Evolutionary conservation across 2,888 invertebrate species (phyloP).

Genomic region (Diogma glabrata): DNA sequence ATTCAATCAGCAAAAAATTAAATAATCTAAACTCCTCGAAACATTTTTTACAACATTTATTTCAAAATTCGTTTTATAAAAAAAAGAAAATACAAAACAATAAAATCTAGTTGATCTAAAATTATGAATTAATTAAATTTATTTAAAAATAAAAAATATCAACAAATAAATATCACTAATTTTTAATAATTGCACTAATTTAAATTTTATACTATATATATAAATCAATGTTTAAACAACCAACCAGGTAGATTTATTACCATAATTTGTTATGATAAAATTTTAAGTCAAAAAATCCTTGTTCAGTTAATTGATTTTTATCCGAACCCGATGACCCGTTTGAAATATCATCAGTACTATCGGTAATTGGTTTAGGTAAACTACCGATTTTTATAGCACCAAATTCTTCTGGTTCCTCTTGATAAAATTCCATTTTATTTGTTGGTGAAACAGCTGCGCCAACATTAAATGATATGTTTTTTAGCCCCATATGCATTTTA

Average conservation of each 20-base stretch:
- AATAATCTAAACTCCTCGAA: too few relatives aligned
- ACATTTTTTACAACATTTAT: too few relatives aligned
- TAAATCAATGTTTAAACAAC: too few relatives aligned
- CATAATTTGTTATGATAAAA: slow-evolving; percentile 68
- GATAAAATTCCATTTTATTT: slow-evolving; percentile 36
- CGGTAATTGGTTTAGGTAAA: slow-evolving; percentile 3
- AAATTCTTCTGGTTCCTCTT: slow-evolving; percentile 31
- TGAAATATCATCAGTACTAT: slow-evolving; percentile 27
- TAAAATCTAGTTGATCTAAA: too few relatives aligned
- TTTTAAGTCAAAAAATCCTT: slow-evolving; percentile 62
- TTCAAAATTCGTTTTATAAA: too few relatives aligned
- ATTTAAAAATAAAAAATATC: too few relatives aligned
- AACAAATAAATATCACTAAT: too few relatives aligned
- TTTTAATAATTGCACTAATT: too few relatives aligned
- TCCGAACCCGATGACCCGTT: slow-evolving; percentile 30
- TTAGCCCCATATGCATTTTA: slow-evolving; percentile 31
- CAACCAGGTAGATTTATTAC: slow-evolving; percentile 43
- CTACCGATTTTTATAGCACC: slow-evolving; percentile 27
- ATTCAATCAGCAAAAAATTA: too few relatives aligned
- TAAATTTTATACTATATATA: too few relatives aligned
- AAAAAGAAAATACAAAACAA: too few relatives aligned
- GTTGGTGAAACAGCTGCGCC: slow-evolving; percentile 35
- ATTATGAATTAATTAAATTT: too few relatives aligned
- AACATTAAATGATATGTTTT: slow-evolving; percentile 35
- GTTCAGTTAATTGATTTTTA: slow-evolving; percentile 43